Evolutionary conservation across 2,113 vertebrate species (phyloP).

Genomic region (Sus scrofa): T2T-Sscrofa CM000817.6:38791001-38791500

Average conservation of each 20-base stretch:
- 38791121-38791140: constrained; percentile 58
- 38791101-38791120: neutral
- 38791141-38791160: neutral
- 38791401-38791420: neutral
- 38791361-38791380: constrained; percentile 26
- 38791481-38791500: neutral
- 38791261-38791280: neutral
- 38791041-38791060: no score
- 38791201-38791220: constrained; percentile 47
- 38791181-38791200: constrained; percentile 61
- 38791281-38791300: neutral
- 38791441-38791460: neutral
- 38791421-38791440: neutral
- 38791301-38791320: neutral
- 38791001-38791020: no score
- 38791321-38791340: neutral
- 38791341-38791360: neutral
- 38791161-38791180: constrained; percentile 46
- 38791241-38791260: constrained; percentile 24
- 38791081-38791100: neutral
- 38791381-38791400: neutral
- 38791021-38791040: no score
- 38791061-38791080: neutral
- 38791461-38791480: neutral
- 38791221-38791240: constrained; percentile 6